phyloP scores from a whole-genome alignment of 2,888 invertebrate genomes.

The Teleiodes luculella region DNA sequence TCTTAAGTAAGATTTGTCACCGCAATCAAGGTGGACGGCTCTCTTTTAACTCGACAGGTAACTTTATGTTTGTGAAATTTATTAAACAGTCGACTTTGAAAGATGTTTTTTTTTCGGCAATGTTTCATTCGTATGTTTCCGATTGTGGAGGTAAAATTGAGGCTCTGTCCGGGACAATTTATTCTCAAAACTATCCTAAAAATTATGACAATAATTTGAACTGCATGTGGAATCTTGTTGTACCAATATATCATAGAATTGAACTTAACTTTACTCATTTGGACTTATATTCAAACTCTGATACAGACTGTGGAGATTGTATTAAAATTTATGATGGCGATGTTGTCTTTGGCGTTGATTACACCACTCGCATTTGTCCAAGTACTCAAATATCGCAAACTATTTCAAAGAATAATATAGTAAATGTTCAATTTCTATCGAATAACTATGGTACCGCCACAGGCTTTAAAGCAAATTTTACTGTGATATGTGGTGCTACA shows the following conservation, averaged over 20 bases:
- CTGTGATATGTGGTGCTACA: constrained; percentile 83
- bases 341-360: constrained; percentile 48
- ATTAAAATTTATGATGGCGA: constrained; percentile 58
- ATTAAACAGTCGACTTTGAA: constrained; percentile 71
- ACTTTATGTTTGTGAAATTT: constrained; percentile 84
- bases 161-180: constrained; percentile 81
- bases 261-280: constrained; percentile 84
- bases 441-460: constrained; percentile 79
- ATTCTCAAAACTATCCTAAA: constrained; percentile 90
- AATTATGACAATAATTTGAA: constrained; percentile 85
- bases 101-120: constrained; percentile 82
- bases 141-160: constrained; percentile 87
- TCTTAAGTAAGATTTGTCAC: constrained; percentile 81
- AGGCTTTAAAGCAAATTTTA: constrained; percentile 88
- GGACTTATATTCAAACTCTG: constrained; percentile 56
- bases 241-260: constrained; percentile 83
- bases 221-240: constrained; percentile 88
- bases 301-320: constrained; percentile 39
- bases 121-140: constrained; percentile 44
- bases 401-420: constrained; percentile 78
- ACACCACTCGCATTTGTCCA: constrained; percentile 73
- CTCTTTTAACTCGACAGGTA: constrained; percentile 80
- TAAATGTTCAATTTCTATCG: constrained; percentile 83
- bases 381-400: constrained; percentile 48
- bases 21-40: constrained; percentile 38